phyloP scores from a whole-genome alignment of 2,888 invertebrate genomes.

The Orthosia gracilis region DNA sequence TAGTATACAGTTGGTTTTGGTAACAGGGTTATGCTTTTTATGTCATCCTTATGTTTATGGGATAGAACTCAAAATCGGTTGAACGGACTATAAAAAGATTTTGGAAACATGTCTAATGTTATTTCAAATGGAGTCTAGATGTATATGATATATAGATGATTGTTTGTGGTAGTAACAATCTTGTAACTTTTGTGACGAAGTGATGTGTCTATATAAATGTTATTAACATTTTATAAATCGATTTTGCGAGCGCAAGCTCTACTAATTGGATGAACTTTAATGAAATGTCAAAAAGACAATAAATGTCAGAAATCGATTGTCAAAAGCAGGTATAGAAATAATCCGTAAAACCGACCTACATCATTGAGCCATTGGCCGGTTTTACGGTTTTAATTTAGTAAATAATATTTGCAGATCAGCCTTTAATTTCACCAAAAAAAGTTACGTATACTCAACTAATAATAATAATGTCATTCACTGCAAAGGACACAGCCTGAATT shows the following conservation, averaged over 20 bases:
- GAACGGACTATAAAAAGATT: too few relatives aligned
- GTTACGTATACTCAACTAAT: too few relatives aligned
- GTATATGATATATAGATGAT: too few relatives aligned
- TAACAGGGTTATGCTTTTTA: too few relatives aligned
- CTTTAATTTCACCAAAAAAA: background rate
- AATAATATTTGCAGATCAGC: background rate
- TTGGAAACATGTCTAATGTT: too few relatives aligned
- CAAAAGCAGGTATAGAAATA: background rate
- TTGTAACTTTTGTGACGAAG: background rate
- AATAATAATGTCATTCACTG: background rate
- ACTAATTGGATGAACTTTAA: background rate
- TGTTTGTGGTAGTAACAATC: background rate
- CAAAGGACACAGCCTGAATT: background rate
- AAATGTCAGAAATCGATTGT: background rate
- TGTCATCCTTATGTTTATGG: too few relatives aligned
- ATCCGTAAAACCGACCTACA: background rate
- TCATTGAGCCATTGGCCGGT: too few relatives aligned
- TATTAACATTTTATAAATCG: constrained; percentile 11
- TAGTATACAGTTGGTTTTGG: too few relatives aligned
- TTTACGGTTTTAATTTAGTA: background rate
- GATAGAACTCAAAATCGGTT: too few relatives aligned
- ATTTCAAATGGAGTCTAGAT: too few relatives aligned
- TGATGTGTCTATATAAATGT: background rate
- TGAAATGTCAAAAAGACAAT: constrained; percentile 7
- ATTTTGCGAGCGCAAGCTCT: background rate